Evolutionary conservation across 1,140 invertebrate species (phyloP).

Genomic region (Acyrthosiphon pisum): DNA sequence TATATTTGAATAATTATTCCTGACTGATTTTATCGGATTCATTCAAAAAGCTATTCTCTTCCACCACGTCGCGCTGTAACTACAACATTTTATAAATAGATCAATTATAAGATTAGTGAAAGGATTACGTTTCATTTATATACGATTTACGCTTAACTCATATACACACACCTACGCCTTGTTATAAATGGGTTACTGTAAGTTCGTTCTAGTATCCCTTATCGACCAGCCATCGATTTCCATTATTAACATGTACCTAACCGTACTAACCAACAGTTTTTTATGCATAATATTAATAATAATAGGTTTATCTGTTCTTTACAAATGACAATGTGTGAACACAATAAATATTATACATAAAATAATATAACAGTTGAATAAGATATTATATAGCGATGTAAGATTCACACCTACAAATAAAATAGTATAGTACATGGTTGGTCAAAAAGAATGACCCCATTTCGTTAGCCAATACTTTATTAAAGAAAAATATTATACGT

Average conservation of each 20-base stretch:
- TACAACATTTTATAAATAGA: slow-evolving; percentile 42
- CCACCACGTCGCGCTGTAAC: not conserved
- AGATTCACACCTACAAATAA: not conserved
- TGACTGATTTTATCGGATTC: slow-evolving; percentile 11
- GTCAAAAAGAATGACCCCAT: not conserved
- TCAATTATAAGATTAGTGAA: slow-evolving; percentile 44
- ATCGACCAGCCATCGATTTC: not conserved
- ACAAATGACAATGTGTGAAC: not conserved
- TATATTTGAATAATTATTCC: not conserved
- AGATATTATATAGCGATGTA: not conserved
- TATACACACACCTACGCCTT: not conserved
- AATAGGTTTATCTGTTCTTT: not conserved
- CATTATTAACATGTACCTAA: not conserved
- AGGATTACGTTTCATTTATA: slow-evolving; percentile 41
- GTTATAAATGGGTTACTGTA: slow-evolving; percentile 30
- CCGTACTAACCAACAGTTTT: not conserved
- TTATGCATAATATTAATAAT: not conserved
- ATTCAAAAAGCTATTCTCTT: slow-evolving; percentile 21
- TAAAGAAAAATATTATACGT: no score
- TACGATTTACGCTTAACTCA: not conserved
- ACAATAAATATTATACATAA: not conserved
- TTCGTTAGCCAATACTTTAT: no score
- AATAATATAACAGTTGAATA: not conserved
- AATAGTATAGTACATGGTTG: not conserved
- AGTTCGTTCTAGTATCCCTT: not conserved